Evolutionary conservation across 2,113 vertebrate species (phyloP).

Genomic region (Phyllostomus hastatus): DNA sequence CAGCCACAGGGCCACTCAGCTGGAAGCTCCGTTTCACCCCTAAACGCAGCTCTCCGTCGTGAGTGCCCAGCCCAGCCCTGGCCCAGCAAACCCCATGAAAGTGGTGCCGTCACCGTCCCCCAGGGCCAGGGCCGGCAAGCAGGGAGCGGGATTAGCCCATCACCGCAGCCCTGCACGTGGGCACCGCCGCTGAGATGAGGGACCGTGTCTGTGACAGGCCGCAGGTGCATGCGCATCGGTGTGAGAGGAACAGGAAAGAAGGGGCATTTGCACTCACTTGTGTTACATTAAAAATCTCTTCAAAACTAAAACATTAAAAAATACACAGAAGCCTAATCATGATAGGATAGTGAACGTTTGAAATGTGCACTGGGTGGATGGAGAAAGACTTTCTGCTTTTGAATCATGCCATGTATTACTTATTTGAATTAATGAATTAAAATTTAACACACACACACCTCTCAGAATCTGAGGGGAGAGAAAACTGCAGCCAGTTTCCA

Average conservation of each 20-base stretch:
- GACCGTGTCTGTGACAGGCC: too few species aligned
- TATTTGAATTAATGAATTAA: not conserved
- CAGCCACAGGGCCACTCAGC: not conserved
- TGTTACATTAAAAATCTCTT: not conserved
- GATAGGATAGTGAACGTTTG: not conserved
- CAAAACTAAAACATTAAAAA: not conserved
- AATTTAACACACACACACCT: not conserved
- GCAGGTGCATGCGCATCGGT: not conserved
- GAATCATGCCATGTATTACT: not conserved
- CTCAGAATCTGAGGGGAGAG: not conserved
- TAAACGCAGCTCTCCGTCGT: not conserved
- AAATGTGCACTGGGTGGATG: not conserved
- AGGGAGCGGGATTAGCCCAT: not conserved
- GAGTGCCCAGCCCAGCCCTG: too few species aligned
- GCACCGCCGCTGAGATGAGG: too few species aligned
- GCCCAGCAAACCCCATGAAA: not conserved
- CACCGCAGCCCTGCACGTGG: not conserved
- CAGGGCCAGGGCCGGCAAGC: not conserved
- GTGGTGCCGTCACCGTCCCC: not conserved
- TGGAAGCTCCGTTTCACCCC: not conserved
- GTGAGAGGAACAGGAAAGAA: not conserved
- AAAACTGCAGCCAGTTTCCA: not conserved
- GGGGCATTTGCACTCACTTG: not conserved
- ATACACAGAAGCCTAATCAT: not conserved
- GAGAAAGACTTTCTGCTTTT: not conserved